These are phyloP conservation scores for Jordanella pulchra DNA, from an alignment of 2,797 vertebrate genomes.

Conservation along the genomic window DNA sequence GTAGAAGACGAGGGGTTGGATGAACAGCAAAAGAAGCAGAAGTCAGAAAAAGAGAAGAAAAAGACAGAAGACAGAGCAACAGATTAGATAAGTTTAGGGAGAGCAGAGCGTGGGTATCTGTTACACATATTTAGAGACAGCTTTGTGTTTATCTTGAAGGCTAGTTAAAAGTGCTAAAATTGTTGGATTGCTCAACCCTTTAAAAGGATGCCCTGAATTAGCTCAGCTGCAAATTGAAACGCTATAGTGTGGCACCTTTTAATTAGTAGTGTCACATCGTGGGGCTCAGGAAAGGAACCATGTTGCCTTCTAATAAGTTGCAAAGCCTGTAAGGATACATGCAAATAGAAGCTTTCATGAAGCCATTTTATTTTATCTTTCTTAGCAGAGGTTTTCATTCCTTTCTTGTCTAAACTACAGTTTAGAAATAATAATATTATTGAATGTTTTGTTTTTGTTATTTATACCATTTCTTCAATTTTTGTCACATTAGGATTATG, in stretches of 20 bases:
- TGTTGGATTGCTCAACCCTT: conserved; percentile 34
- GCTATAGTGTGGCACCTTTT: conserved; percentile 59
- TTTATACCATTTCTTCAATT: neutral
- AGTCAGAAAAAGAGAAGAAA: conserved; percentile 63
- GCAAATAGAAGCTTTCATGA: conserved; percentile 17
- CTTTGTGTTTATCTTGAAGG: conserved; percentile 53
- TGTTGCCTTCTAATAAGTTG: conserved; percentile 44
- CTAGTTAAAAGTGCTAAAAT: conserved; percentile 42
- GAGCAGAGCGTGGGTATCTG: conserved; percentile 51
- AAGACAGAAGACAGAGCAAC: conserved; percentile 75
- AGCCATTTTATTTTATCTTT: neutral
- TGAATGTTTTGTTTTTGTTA: conserved; percentile 2
- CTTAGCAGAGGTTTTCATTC: neutral
- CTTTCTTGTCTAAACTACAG: conserved; percentile 18
- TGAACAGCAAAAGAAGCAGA: conserved; percentile 83
- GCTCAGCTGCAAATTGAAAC: conserved; percentile 60
- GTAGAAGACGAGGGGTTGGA: conserved; percentile 83
- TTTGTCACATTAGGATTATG: neutral
- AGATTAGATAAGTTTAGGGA: conserved; percentile 74
- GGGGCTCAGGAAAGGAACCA: conserved; percentile 37
- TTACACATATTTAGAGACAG: conserved; percentile 40
- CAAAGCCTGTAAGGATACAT: conserved; percentile 21
- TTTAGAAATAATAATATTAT: neutral
- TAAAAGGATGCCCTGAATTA: conserved; percentile 53
- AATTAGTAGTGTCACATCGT: conserved; percentile 60